phyloP scores from a whole-genome alignment of 2,888 invertebrate genomes.

The Thalpophila matura region DNA sequence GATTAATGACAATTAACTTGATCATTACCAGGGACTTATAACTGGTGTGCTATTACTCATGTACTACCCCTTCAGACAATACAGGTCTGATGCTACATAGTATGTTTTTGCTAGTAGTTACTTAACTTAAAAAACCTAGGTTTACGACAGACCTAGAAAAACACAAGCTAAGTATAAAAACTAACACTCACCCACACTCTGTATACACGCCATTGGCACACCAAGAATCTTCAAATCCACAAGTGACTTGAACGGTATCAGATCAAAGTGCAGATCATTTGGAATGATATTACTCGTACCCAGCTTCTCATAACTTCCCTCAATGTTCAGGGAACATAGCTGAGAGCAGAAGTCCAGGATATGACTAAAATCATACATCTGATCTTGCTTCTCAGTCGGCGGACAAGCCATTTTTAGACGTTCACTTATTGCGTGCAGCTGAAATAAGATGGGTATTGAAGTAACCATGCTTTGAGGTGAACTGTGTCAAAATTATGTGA shows the following conservation, averaged over 20 bases:
- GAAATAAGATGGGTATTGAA: slow-evolving; percentile 73
- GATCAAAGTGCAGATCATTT: slow-evolving; percentile 94
- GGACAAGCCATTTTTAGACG: slow-evolving; percentile 97
- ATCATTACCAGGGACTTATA: no score
- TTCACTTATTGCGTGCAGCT: slow-evolving; percentile 97
- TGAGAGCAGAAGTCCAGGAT: slow-evolving; percentile 96
- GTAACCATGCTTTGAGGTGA: neutral
- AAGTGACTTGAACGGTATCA: slow-evolving; percentile 96
- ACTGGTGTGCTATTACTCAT: no score
- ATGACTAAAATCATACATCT: slow-evolving; percentile 97
- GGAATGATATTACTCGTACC: slow-evolving; percentile 96
- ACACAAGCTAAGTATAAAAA: neutral
- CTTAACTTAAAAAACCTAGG: no score
- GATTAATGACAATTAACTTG: no score
- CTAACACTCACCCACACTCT: slow-evolving; percentile 87
- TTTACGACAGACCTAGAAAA: no score
- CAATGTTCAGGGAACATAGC: slow-evolving; percentile 92
- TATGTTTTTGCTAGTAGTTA: no score
- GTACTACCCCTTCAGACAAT: no score
- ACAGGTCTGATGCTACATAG: no score
- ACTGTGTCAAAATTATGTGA: neutral
- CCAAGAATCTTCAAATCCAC: slow-evolving; percentile 93
- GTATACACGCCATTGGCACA: slow-evolving; percentile 93
- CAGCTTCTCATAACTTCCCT: slow-evolving; percentile 92
- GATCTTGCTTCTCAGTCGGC: slow-evolving; percentile 94